Base-by-base conservation (phyloP, 2,888 invertebrate genomes). In the Cephalotes varians region DNA sequence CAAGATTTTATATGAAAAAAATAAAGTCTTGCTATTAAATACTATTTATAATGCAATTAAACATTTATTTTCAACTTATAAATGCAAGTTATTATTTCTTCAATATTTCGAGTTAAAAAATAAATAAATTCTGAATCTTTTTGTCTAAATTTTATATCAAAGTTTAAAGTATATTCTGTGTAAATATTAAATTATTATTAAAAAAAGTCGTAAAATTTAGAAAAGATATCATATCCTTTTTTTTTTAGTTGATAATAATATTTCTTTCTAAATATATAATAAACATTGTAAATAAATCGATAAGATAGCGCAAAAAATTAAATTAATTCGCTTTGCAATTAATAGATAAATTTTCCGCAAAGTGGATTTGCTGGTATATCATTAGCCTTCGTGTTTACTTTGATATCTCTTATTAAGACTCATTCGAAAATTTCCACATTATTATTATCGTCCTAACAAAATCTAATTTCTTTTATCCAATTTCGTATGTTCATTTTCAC, bases 151-250 rank as follows among this genome's bases (percentile, higher is more conserved):
- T 18, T 65, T 67, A n/a, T 7, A 67, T 31, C 6, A 31, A 15
- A n/a, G 3, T 4, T 56, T 2, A 1, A 10, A 64, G 1, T 69
- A 28, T 3, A 64, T 47, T 2, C 2, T 31, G n/a, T 47, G n/a
- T 28, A 28, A n/a, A 49, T n/a, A 49, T 49, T 69, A 69, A 47
- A 15, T 69, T 69, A 67, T 65, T 44, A 28, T 49, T n/a, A 15
- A 69, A 21, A 47, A 9, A 67, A 47, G 12, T 67, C n/a, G 7
- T 47, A 31, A 47, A 28, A 31, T 31, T 67, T 12, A 0, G 0
- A 31, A 10, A 67, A 67, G 0, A 31, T 60, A 60, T 49, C 49
- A 47, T 2, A 6, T 5, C 12, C 18, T 3, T 2, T 65, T 7
- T 6, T 67, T 47, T 47, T 67, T 6, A 47, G 0, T 15, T 28